Base-by-base conservation (phyloP, 2,113 vertebrate species). In the Turdus rufiventris region DNA sequence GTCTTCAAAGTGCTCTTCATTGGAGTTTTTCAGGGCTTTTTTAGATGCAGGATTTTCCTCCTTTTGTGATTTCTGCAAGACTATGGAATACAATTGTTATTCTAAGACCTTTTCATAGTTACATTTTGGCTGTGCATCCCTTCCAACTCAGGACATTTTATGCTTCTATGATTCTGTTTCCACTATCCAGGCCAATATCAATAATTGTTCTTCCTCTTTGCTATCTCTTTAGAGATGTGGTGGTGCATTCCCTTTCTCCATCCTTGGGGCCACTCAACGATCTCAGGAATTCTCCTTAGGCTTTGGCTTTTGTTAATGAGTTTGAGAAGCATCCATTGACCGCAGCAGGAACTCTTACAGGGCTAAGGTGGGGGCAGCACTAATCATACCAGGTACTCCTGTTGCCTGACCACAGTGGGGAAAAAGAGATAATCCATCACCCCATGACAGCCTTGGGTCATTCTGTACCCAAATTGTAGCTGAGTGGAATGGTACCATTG, bases 211-310 rank as follows among this genome's bases (percentile, higher is more conserved):
- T 86, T 58, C 57, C 47, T 33, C 43, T 75, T 67, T 71, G 61
- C 56, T 71, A n/a, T n/a, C 12, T 63, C 23, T 56, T 93, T 71
- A 33, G 66, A 72, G 12, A 25, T 88, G 42, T 56, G 34, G 20
- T 40, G 57, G 24, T 78, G 6, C 29, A 34, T 63, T 71, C 42
- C 29, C 3, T 54, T 88, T 56, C 28, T 57, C 6, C 34, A 17
- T 57, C 31, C 14, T 63, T 63, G 34, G 20, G 24, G 42, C 66
- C 6, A 5, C 57, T 42, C 34, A 34, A 0, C 0, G 1, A 34
- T 48, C 57, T 56, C 34, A 63, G 57, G 50, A 79, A 34, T 71
- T 63, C 34, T 72, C 34, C 26, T 43, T 33, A 28, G 34, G 42
- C 50, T 31, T 72, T 6, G 3, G 25, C 7, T 70, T 87, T 62